phyloP scores from a whole-genome alignment of 2,797 vertebrate genomes.

The Pagetopsis macropterus region DNA sequence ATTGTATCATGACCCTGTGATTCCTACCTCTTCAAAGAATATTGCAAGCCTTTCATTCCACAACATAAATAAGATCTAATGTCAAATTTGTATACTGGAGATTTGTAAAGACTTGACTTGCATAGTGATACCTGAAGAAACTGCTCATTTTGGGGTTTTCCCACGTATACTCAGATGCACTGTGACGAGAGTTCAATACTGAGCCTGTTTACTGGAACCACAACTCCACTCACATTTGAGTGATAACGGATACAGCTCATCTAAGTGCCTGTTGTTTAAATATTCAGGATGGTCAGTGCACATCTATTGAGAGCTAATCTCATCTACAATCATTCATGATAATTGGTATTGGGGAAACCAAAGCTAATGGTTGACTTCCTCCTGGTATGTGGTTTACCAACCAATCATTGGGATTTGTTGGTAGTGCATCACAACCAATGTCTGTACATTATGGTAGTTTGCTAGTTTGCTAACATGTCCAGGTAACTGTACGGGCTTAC shows the following conservation, averaged over 20 bases:
- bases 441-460: background rate
- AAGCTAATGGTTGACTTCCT: background rate
- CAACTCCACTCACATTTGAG: background rate
- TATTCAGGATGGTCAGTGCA: conserved; percentile 1
- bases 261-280: background rate
- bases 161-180: background rate
- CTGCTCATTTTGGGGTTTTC: background rate
- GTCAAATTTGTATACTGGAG: background rate
- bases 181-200: background rate
- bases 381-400: background rate
- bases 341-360: background rate
- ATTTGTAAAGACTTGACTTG: background rate
- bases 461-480: background rate
- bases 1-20: background rate
- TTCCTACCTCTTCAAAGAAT: background rate
- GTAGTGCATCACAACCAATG: background rate
- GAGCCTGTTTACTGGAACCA: background rate
- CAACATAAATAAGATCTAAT: background rate
- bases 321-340: background rate
- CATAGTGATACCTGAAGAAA: background rate
- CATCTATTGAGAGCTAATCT: conserved; percentile 7
- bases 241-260: background rate
- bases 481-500: background rate
- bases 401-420: background rate
- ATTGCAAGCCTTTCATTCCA: background rate